Evolutionary conservation across 2,888 invertebrate genomes (phyloP).

Genomic region (Drosophila kambysellisi): DNA sequence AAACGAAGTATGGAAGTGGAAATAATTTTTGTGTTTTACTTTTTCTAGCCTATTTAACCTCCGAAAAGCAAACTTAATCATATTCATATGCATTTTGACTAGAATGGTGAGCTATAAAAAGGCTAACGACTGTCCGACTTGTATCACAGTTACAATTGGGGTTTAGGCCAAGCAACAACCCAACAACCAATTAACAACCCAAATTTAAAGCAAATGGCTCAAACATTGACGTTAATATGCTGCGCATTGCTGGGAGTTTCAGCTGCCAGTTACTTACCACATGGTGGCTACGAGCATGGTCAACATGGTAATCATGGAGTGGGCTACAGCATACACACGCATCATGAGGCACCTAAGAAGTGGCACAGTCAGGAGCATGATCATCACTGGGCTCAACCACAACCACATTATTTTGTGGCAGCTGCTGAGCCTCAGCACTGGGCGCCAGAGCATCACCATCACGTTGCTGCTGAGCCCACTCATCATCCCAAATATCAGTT

Average conservation of each 20-base stretch:
- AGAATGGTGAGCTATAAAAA: conserved; percentile 57
- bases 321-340: conserved; percentile 72
- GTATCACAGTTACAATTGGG: conserved; percentile 59
- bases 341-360: conserved; percentile 63
- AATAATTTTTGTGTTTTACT: conserved; percentile 55
- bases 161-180: conserved; percentile 47
- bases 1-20: conserved; percentile 60
- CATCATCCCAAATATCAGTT: conserved; percentile 85
- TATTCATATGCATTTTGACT: conserved; percentile 26
- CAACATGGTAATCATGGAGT: conserved; percentile 34
- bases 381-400: conserved; percentile 64
- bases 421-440: conserved; percentile 44
- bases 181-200: conserved; percentile 6
- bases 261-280: conserved; percentile 63
- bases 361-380: conserved; percentile 60
- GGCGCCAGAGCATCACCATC: conserved; percentile 63
- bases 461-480: conserved; percentile 82
- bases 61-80: conserved; percentile 51
- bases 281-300: conserved; percentile 50
- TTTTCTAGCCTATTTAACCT: conserved; percentile 72
- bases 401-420: conserved; percentile 67
- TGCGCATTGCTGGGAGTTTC: conserved; percentile 59
- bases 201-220: conserved; percentile 41
- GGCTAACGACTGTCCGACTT: conserved; percentile 17
- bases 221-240: conserved; percentile 45